Conservation (phyloP, 2,888 invertebrate genomes). For the Drosophila neonasuta region DNA sequence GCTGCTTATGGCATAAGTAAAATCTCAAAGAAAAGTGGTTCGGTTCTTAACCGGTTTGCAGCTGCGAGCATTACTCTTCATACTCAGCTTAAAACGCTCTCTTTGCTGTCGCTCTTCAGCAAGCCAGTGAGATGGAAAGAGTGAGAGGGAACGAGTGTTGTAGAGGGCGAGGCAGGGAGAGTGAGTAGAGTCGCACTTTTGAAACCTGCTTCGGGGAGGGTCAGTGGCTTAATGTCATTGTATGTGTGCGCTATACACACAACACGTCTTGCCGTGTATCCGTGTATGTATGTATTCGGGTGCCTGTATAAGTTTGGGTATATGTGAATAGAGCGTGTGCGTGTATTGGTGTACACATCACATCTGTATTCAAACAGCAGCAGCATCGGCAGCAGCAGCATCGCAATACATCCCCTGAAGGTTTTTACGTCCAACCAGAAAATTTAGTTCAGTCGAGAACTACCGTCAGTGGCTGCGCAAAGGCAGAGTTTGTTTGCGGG, state of each 20-base stretch:
- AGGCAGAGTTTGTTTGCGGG: conserved; percentile 79
- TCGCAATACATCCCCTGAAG: conserved; percentile 80
- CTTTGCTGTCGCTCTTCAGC: conserved; percentile 5
- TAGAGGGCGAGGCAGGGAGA: conserved; percentile 16
- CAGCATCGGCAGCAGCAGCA: conserved; percentile 47
- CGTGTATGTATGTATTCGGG: conserved; percentile 12
- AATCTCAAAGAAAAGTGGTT: conserved; percentile 9
- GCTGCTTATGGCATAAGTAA: not conserved
- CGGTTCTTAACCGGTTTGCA: conserved; percentile 26
- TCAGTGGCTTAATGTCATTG: conserved; percentile 36
- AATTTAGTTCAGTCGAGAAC: conserved; percentile 81
- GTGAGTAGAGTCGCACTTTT: conserved; percentile 21
- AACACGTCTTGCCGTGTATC: conserved; percentile 20
- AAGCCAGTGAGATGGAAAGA: not conserved
- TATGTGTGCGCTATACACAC: conserved; percentile 16
- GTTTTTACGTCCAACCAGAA: conserved; percentile 81
- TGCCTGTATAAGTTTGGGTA: conserved; percentile 11
- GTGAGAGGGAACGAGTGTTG: not conserved
- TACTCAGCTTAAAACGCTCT: not conserved
- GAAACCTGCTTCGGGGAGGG: conserved; percentile 60
- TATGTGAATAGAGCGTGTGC: conserved; percentile 8
- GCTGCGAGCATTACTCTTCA: conserved; percentile 22
- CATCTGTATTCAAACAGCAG: conserved; percentile 51
- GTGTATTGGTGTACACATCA: conserved; percentile 30
- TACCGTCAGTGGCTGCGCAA: conserved; percentile 81